phyloP scores from a whole-genome alignment of 2,888 invertebrate species.

The Agrochola circellaris region DNA sequence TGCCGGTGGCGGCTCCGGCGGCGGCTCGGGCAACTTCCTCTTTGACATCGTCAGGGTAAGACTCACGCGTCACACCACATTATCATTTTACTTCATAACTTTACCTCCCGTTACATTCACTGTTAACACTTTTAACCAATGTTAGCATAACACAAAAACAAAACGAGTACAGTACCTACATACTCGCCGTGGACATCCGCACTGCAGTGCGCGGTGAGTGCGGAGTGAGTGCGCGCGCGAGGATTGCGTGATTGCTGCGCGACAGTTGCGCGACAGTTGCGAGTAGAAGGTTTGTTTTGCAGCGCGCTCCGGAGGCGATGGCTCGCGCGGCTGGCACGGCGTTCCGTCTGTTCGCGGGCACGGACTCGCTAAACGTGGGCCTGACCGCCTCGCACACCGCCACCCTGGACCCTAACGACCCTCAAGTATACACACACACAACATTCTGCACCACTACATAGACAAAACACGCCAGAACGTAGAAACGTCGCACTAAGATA shows the following conservation, averaged over 20 bases:
- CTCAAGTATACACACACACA: conserved; percentile 84
- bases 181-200: background rate
- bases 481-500: conserved; percentile 66
- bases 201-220: background rate
- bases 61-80: conserved; percentile 61
- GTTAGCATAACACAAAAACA: conserved; percentile 4
- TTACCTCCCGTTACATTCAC: background rate
- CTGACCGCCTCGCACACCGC: conserved; percentile 92
- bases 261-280: conserved; percentile 23
- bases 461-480: conserved; percentile 66
- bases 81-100: background rate
- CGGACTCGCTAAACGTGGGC: conserved; percentile 94
- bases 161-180: background rate
- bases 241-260: background rate
- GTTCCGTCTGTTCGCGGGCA: conserved; percentile 94
- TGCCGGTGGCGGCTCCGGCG: conserved; percentile 89
- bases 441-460: conserved; percentile 70
- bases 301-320: conserved; percentile 95
- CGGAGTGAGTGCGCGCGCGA: no score
- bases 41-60: conserved; percentile 97
- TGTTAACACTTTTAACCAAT: conserved; percentile 12
- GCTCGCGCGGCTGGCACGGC: conserved; percentile 95
- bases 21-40: conserved; percentile 96
- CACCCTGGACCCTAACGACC: conserved; percentile 88
- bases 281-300: conserved; percentile 74